Conservation (phyloP, 2,797 vertebrate genomes). For the Micrastur ruficollis region DNA sequence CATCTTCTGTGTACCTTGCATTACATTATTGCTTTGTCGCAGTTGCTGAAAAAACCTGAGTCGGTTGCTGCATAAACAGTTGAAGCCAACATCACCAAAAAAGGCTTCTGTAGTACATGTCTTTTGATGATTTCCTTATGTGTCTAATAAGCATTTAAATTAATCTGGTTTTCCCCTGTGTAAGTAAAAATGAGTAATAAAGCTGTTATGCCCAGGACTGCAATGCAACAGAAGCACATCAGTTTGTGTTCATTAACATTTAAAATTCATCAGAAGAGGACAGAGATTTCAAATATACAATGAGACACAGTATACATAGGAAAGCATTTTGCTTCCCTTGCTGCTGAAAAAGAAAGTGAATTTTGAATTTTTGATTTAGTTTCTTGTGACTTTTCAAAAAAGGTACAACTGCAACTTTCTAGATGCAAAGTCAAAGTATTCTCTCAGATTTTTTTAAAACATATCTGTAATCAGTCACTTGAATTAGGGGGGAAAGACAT, state of each 20-base stretch:
- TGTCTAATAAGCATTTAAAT: background rate
- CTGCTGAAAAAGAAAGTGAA: background rate
- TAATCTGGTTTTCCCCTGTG: background rate
- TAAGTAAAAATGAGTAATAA: background rate
- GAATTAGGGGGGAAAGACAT: background rate
- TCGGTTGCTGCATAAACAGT: constrained; percentile 24
- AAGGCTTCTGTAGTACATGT: background rate
- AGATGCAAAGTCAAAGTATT: background rate
- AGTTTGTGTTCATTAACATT: background rate
- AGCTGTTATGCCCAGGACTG: background rate
- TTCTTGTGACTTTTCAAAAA: background rate
- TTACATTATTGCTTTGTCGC: background rate
- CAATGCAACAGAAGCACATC: background rate
- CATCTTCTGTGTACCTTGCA: background rate
- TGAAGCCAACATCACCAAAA: constrained; percentile 49
- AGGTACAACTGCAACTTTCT: background rate
- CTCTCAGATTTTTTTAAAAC: background rate
- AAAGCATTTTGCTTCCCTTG: background rate
- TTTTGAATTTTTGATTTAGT: background rate
- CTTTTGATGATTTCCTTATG: background rate
- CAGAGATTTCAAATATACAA: background rate
- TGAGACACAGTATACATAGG: background rate
- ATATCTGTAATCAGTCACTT: background rate
- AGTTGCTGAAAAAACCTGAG: background rate
- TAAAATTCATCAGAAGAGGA: background rate